phyloP scores from a whole-genome alignment of 2,888 invertebrate genomes.

The Antheraea assamensis region DNA sequence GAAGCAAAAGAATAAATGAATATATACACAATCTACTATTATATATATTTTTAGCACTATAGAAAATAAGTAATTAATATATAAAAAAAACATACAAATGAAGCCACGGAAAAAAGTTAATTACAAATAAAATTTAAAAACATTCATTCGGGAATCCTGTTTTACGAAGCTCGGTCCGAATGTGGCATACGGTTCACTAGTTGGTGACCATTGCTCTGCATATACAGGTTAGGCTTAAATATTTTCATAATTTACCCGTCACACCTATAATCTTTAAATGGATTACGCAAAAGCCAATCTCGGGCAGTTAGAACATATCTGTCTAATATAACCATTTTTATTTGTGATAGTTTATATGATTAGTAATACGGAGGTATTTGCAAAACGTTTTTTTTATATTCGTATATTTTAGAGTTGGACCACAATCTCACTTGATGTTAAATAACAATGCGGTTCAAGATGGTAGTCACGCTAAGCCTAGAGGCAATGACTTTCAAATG shows the following conservation, averaged over 20 bases:
- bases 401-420: no score
- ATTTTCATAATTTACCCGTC: slow-evolving; percentile 1
- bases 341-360: neutral
- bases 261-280: slow-evolving; percentile 2
- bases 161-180: neutral
- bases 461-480: no score
- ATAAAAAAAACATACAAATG: neutral
- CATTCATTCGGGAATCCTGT: neutral
- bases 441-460: no score
- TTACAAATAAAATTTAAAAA: neutral
- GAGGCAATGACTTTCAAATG: no score
- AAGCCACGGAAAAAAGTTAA: no score
- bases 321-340: neutral
- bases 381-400: no score
- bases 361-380: neutral
- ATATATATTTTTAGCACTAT: no score
- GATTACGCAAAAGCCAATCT: neutral
- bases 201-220: neutral
- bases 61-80: no score
- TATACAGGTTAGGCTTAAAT: neutral
- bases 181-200: neutral
- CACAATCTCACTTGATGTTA: no score
- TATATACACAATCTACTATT: no score
- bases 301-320: neutral
- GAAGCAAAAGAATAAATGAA: no score